phyloP scores from a whole-genome alignment of 2,113 vertebrate genomes.

The Bufo bufo region DNA sequence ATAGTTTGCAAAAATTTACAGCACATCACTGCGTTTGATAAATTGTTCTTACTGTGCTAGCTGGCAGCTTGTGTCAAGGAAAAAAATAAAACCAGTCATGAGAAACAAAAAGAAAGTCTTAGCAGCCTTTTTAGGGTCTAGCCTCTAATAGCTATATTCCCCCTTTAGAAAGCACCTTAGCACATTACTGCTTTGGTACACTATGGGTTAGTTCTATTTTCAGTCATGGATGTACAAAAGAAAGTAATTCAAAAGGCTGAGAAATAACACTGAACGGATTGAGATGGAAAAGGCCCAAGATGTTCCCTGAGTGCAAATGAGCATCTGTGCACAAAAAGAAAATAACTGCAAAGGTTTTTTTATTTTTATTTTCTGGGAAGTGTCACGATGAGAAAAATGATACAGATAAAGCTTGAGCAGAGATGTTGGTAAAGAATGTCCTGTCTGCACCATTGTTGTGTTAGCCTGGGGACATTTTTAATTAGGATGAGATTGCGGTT shows the following conservation, averaged over 20 bases:
- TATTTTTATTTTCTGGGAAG: conserved; percentile 32
- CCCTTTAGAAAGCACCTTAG: conserved; percentile 38
- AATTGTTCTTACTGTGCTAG: conserved; percentile 42
- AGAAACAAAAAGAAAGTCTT: conserved; percentile 51
- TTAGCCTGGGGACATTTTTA: conserved; percentile 59
- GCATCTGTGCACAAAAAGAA: conserved; percentile 52
- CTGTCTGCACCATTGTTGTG: conserved; percentile 42
- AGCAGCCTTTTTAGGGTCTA: conserved; percentile 15
- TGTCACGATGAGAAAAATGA: conserved; percentile 56
- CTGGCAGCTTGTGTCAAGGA: conserved; percentile 42
- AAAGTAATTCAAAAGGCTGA: conserved; percentile 44
- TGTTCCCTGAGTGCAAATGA: conserved; percentile 53
- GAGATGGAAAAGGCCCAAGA: conserved; percentile 46
- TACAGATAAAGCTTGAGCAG: conserved; percentile 49
- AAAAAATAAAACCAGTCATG: conserved; percentile 49
- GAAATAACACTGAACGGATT: conserved; percentile 40
- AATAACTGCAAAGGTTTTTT: conserved; percentile 53
- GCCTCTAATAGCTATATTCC: conserved; percentile 35
- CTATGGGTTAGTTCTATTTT: conserved; percentile 48
- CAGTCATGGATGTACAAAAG: conserved; percentile 39
- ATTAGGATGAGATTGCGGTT: conserved; percentile 57
- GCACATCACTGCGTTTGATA: conserved; percentile 54
- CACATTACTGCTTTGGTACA: conserved; percentile 45
- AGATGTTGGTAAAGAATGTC: conserved; percentile 56
- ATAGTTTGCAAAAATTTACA: conserved; percentile 48